These are phyloP conservation scores for Lasioglossum malachurum DNA, from an alignment of 2,888 invertebrate genomes.

Conservation along the genomic window DNA sequence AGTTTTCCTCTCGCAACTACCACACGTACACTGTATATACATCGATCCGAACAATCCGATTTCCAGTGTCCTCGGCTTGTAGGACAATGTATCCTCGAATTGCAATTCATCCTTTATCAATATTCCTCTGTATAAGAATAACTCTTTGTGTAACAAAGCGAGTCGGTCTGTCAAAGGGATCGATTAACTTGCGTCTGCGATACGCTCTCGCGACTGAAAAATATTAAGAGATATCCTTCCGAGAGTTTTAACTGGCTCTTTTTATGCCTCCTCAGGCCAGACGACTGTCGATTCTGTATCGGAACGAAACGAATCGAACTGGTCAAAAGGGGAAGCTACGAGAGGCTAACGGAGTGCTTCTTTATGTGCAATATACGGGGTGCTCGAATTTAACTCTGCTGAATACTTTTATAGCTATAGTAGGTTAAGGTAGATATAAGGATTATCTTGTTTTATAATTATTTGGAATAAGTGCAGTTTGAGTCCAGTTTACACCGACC, in stretches of 20 bases:
- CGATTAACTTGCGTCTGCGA: conserved; percentile 28
- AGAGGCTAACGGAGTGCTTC: conserved; percentile 11
- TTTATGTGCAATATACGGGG: conserved; percentile 7
- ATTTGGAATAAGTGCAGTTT: too few species aligned
- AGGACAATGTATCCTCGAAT: conserved; percentile 20
- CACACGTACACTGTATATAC: background rate
- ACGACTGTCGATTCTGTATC: background rate
- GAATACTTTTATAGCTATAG: background rate
- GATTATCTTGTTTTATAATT: too few species aligned
- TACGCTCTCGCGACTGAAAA: conserved; percentile 20
- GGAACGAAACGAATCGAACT: conserved; percentile 9
- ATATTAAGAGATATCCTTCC: conserved; percentile 3
- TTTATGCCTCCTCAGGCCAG: background rate
- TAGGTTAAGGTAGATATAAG: too few species aligned
- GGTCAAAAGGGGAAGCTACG: background rate
- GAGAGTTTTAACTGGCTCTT: background rate
- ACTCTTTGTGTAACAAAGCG: conserved; percentile 8
- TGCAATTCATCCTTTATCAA: conserved; percentile 21
- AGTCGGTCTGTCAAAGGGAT: background rate
- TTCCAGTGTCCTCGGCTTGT: background rate
- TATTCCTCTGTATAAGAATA: background rate
- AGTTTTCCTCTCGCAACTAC: background rate
- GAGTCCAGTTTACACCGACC: too few species aligned
- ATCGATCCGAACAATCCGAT: background rate
- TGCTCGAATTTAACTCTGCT: background rate